Base-by-base conservation (phyloP, 2,797 vertebrate genomes). In the Molossus molossus region DNA sequence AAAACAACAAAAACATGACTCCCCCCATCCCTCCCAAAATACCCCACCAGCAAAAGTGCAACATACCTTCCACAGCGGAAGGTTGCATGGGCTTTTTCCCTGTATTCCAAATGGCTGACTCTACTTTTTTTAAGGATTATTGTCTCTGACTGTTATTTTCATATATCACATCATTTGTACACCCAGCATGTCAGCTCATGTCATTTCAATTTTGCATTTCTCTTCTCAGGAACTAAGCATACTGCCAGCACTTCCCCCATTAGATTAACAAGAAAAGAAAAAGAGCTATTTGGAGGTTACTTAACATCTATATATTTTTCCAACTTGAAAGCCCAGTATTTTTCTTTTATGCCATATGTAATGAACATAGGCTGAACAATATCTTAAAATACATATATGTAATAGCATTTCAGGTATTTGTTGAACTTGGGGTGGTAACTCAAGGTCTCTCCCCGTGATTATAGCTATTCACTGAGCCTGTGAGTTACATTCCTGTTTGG, bases 191-290 rank as follows among this genome's bases (percentile, higher is more conserved):
- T 93, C 96, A 96, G 58, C 64, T 93, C 83, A 40, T n/a, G 64
- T 79, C 76, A 93, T 88, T 94, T 97, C 87, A 86, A 69, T 90
- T 92, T 80, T 53, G 72, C 48, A 69, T 87, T 85, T 90, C 58
- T 93, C 96, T 95, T 94, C 57, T 90, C 76, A 55, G 53, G 45
- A 65, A 90, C 40, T 72, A 86, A 85, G 83, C 40, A 75, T 57
- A 15, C 33, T 81, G 27, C 37, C 77, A 92, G 70, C n/a, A 92
- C 58, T 29, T 76, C 0, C 1, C 27, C 55, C 58, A 69, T 82
- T 81, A 57, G 17, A 53, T 79, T 91, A 37, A 82, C 95, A 80
- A 87, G 57, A 37, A 80, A 91, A 82, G 37, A 76, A 91, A 50
- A 50, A 14, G 21, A 48, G 40, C 37, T 81, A 33, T 83, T 65